Evolutionary conservation across 1,140 invertebrate species (phyloP).

Genomic region (Alviniconcha marisindica): DNA sequence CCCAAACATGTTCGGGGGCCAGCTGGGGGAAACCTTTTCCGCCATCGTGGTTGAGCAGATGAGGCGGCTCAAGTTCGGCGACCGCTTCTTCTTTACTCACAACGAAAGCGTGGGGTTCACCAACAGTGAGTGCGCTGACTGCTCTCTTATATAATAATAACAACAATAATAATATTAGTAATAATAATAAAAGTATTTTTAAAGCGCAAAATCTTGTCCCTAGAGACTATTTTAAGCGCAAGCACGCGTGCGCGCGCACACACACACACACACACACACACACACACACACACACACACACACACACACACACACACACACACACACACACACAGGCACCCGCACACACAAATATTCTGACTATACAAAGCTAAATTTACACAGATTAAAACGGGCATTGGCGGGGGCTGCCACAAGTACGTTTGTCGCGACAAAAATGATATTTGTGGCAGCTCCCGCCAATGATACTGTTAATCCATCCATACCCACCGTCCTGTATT

Average conservation of each 20-base stretch:
- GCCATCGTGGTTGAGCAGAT: constrained; percentile 39
- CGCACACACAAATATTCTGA: no score
- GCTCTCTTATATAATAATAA: background rate
- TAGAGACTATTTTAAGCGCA: background rate
- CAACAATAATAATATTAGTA: background rate
- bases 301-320: no score
- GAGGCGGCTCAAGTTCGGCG: constrained; percentile 35
- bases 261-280: no score
- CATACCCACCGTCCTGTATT: background rate
- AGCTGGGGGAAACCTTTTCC: constrained; percentile 37
- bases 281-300: no score
- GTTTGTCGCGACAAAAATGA: no score
- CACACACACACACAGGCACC: no score
- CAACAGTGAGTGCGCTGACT: background rate
- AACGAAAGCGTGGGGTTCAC: background rate
- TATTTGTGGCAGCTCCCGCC: background rate
- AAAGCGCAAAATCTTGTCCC: background rate
- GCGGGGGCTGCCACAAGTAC: background rate
- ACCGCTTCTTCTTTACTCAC: constrained; percentile 41
- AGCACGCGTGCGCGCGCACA: no score
- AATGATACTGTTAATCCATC: no score
- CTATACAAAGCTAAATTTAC: no score
- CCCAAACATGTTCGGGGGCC: background rate
- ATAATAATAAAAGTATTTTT: background rate
- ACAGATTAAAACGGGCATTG: no score